Evolutionary conservation across 2,888 invertebrate species (phyloP), one percentile per base, ranked within the genome.

Genomic region (Caenorhabditis japonica): DNA sequence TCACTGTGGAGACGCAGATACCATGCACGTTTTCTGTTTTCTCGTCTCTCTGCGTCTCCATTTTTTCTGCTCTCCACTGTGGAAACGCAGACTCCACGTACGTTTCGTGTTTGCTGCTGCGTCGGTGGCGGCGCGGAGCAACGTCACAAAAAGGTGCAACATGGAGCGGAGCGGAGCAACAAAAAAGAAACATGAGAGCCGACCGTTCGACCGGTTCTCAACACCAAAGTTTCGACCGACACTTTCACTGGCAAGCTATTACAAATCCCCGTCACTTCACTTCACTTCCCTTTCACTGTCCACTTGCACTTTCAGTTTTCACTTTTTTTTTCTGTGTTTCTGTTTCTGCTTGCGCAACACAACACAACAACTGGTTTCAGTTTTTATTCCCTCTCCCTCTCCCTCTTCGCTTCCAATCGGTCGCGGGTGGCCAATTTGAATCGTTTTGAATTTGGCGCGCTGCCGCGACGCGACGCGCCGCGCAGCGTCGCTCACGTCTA

Each of bases 241-340:
- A 59, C 59, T 59, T 59, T 56, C 56, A 27, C 36, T 25, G 30
- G 17, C 52, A 39, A 36, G 51, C 61, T 49, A 56, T 56, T 64
- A 62, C 62, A 47, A 46, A 47, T 58, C 43, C 51, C 25, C 47
- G 13, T 13, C 49, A 21, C 36, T 25, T n/a, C n/a, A n/a, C 15
- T 36, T 38, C 34, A 10, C 21, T 34, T 25, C 47, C 36, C 25
- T 58, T 46, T 41, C 55, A 41, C 47, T 64, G 64, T 64, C 64
- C 64, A 64, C 64, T 64, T 64, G 55, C 64, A 64, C 64, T 64
- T 64, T 64, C 64, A 64, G 47, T 64, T 64, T 56, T 30, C 59
- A 10, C 34, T 51, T 46, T 51, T 39, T 34, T 41, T 39, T 47
- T 47, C 53, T 39, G 34, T 52, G 43, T 33, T 30, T 49, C 49